Base-by-base conservation (phyloP, 2,797 vertebrate species). In the Onychomys leucogaster region DNA sequence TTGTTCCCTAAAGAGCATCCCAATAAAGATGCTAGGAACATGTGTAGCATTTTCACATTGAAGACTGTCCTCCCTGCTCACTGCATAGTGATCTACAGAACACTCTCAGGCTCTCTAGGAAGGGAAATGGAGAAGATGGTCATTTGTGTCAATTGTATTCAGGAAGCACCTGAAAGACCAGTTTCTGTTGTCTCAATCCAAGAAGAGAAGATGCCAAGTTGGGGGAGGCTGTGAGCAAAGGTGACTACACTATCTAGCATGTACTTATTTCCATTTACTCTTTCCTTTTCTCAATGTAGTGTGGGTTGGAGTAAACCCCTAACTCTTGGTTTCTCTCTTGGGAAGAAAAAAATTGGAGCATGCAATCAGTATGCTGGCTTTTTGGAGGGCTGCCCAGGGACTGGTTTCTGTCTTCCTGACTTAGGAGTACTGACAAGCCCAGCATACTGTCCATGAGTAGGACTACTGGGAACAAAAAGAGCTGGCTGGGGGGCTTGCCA, bases 331-430 rank as follows among this genome's bases (percentile, higher is more conserved):
- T 77, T 94, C 7, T 82, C 82, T 11, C 49, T 76, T 16, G 49
- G 49, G 37, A 80, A 32, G 12, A 43, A 96, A 59, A 59, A 81
- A 81, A 19, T 82, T 34, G 27, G 59, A 59, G 19, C 37, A 57
- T 52, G 27, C 34, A 67, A 37, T 55, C 77, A 65, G 34, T 49
- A 13, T 67, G 76, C 57, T 90, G 76, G 7, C 57, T 65, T 65
- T 87, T 87, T 71, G 59, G 73, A 96, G 46, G 19, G 19, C 41
- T 57, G 12, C 67, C 57, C 46, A 49, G 46, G 55, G 46, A 94
- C 65, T 82, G 75, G 19, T 87, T 81, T 85, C 32, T 94, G 32
- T 90, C 67, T 91, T 81, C 25, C 41, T 65, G 37, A 80, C 82
- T 81, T 90, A 37, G 57, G 41, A 67, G 46, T 67, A 25, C 75